Percentiles rank a stretch among this genome's conserved stretches.
Evolutionary conservation across 2,888 invertebrate species (phyloP).

Genomic region (Helicoverpa assulta): DNA sequence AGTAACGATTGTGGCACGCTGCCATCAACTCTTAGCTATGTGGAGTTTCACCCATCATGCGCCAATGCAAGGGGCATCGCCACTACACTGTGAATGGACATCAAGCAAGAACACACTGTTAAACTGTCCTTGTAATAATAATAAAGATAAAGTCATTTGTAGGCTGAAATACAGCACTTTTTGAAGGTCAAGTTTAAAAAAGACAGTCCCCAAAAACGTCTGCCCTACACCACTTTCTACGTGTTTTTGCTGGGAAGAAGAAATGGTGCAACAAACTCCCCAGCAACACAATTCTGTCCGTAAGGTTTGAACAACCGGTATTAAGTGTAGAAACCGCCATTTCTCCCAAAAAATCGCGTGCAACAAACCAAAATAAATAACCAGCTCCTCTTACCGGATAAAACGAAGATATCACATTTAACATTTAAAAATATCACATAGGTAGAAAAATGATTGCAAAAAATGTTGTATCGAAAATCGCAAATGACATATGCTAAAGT

Average conservation of each 20-base stretch:
- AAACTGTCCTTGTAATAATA: no score
- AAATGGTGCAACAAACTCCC: no score
- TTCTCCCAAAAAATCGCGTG: constrained; percentile 22
- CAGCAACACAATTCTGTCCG: no score
- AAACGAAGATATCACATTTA: constrained; percentile 59
- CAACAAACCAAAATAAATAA: constrained; percentile 42
- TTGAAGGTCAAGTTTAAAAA: not conserved
- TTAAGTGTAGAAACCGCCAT: constrained; percentile 38
- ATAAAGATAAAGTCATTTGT: no score
- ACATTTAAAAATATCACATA: constrained; percentile 58
- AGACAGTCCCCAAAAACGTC: no score
- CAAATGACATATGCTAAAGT: constrained; percentile 53
- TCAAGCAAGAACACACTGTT: constrained; percentile 26
- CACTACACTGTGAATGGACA: not conserved
- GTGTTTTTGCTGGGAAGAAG: no score
- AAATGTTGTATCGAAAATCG: constrained; percentile 61
- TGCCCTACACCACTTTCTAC: no score
- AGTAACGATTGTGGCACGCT: constrained; percentile 34
- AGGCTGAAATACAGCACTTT: constrained; percentile 11
- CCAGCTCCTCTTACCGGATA: constrained; percentile 65
- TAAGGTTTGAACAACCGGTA: no score
- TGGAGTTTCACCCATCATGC: constrained; percentile 9
- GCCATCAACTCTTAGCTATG: constrained; percentile 23
- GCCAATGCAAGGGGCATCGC: constrained; percentile 10
- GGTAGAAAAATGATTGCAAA: constrained; percentile 63